These are phyloP conservation scores for Diachrysia chrysitis DNA, from an alignment of 2,888 invertebrate genomes.

Conservation along the genomic window DNA sequence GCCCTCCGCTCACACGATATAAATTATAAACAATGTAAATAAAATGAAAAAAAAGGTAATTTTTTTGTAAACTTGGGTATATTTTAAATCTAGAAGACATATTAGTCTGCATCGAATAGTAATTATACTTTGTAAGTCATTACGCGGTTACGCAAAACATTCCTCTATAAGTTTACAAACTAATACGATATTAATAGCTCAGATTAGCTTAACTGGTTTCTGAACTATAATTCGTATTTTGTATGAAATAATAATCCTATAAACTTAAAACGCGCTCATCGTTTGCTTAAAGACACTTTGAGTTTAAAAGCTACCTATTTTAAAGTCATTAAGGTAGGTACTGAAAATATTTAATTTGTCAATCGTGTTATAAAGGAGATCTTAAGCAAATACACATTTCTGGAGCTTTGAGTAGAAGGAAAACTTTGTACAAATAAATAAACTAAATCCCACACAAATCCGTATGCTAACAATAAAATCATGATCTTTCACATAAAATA, in stretches of 20 bases:
- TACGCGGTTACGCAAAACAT: slow-evolving; percentile 48
- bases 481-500: not conserved
- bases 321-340: too few relatives aligned
- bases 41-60: too few relatives aligned
- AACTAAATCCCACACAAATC: too few relatives aligned
- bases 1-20: too few relatives aligned
- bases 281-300: slow-evolving; percentile 14
- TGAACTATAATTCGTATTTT: slow-evolving; percentile 29
- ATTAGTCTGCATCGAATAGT: not conserved
- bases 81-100: not conserved
- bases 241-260: slow-evolving; percentile 43
- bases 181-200: slow-evolving; percentile 58
- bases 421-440: too few relatives aligned
- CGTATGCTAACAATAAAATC: too few relatives aligned
- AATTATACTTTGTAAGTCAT: slow-evolving; percentile 25
- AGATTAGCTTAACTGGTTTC: slow-evolving; percentile 48
- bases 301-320: not conserved
- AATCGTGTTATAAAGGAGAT: too few relatives aligned
- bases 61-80: not conserved
- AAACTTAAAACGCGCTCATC: slow-evolving; percentile 11
- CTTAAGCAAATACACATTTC: too few relatives aligned
- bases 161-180: slow-evolving; percentile 30
- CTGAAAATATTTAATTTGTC: too few relatives aligned
- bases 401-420: too few relatives aligned
- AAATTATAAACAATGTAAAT: too few relatives aligned